These are phyloP conservation scores for Gallinago paraguaiae DNA, from an alignment of 2,113 vertebrate species.

Conservation along the genomic window DNA sequence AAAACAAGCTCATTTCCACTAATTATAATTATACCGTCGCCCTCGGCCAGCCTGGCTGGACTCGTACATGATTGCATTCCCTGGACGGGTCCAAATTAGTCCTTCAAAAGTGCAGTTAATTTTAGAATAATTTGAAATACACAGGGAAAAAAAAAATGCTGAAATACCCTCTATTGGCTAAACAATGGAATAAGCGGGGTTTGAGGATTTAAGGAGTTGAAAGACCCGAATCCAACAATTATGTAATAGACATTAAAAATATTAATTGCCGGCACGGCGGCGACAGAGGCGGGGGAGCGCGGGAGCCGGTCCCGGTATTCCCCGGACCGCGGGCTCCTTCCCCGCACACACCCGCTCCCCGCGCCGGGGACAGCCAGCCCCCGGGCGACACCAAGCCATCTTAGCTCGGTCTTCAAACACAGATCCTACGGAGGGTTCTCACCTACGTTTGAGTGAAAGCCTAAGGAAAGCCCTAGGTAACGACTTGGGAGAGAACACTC, in stretches of 20 bases:
- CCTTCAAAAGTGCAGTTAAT: constrained; percentile 24
- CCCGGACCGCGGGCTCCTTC: background rate
- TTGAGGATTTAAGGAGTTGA: background rate
- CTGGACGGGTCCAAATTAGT: background rate
- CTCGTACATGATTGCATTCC: background rate
- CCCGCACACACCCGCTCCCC: background rate
- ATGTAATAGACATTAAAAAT: constrained; percentile 18
- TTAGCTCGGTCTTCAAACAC: background rate
- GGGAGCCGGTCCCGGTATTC: background rate
- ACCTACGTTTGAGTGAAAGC: background rate
- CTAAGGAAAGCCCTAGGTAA: background rate
- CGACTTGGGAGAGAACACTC: background rate
- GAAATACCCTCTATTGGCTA: constrained; percentile 43
- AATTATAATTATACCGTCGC: constrained; percentile 25
- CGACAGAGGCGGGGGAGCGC: background rate
- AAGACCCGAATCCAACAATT: constrained; percentile 5
- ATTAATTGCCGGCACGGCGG: background rate
- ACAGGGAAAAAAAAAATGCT: background rate
- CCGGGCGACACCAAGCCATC: constrained; percentile 11
- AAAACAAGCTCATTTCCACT: constrained; percentile 54
- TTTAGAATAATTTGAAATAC: constrained; percentile 6
- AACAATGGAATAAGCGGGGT: constrained; percentile 21
- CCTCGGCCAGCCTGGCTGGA: constrained; percentile 29
- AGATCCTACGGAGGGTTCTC: background rate
- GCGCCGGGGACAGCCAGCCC: background rate